These are phyloP conservation scores for Pygoscelis adeliae DNA, from an alignment of 2,113 vertebrate species.

Conservation along the genomic window DNA sequence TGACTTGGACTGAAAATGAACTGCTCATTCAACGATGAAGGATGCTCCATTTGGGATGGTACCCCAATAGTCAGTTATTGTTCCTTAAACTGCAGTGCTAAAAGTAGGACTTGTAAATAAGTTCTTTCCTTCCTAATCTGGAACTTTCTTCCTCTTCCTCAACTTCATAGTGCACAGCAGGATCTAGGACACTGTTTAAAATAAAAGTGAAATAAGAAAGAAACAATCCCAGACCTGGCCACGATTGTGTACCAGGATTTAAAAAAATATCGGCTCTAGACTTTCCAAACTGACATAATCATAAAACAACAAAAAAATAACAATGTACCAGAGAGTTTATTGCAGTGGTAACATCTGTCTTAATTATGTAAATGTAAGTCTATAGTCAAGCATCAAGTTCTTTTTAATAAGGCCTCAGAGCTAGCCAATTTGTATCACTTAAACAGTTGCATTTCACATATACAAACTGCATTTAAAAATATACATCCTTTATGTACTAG, in stretches of 20 bases:
- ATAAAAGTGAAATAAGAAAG: neutral
- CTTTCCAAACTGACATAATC: neutral
- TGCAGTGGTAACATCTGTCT: neutral
- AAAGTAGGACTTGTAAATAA: neutral
- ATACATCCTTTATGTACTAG: neutral
- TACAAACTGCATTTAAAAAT: neutral
- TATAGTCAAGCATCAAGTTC: neutral
- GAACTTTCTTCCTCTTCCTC: neutral
- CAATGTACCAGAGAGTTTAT: neutral
- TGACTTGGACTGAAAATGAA: neutral
- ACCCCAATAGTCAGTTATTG: accelerated
- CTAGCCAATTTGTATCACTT: neutral
- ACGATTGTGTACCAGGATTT: accelerated
- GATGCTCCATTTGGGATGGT: neutral
- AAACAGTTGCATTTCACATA: neutral
- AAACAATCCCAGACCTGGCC: neutral
- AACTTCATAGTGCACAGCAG: neutral
- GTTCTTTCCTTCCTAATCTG: neutral
- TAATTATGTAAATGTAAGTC: neutral
- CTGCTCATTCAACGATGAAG: accelerated
- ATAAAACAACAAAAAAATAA: neutral
- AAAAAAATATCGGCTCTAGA: neutral
- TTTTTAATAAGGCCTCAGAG: neutral
- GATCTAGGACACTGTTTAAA: neutral
- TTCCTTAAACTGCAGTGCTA: neutral